Conservation (phyloP, 2,797 vertebrate genomes). For the Gymnoscopelus microlampas region DNA sequence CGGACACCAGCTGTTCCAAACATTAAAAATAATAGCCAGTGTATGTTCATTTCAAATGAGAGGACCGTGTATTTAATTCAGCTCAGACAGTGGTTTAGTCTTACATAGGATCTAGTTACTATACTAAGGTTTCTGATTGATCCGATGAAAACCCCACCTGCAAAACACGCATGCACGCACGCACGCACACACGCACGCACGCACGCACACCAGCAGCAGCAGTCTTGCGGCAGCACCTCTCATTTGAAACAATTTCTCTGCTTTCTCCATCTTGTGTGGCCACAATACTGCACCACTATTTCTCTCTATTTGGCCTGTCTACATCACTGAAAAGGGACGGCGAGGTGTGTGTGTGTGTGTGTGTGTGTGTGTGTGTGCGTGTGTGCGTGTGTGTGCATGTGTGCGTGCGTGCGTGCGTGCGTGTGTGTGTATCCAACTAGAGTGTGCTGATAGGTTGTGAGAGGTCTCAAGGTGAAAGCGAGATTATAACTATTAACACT, state of each 20-base stretch:
- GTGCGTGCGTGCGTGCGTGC: constrained; percentile 9
- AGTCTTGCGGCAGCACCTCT: constrained; percentile 29
- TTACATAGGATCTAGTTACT: no score
- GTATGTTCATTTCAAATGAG: no score
- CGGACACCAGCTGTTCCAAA: no score
- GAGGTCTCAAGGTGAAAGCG: constrained; percentile 68
- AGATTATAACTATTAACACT: constrained; percentile 70
- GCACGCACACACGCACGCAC: constrained; percentile 23
- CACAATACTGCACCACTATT: constrained; percentile 61
- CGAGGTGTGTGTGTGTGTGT: neutral
- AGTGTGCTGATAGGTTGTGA: constrained; percentile 67
- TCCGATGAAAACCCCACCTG: constrained; percentile 14
- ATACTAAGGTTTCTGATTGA: neutral
- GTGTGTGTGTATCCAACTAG: constrained; percentile 33
- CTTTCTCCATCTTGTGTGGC: constrained; percentile 38
- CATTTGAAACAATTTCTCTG: constrained; percentile 53
- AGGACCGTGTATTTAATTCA: no score
- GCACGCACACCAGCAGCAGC: neutral
- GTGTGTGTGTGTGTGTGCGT: constrained; percentile 25
- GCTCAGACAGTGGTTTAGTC: no score
- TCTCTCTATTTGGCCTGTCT: constrained; percentile 64
- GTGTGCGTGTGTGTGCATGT: constrained; percentile 12
- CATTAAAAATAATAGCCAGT: no score
- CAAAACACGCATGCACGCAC: constrained; percentile 5
- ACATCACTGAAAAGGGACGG: constrained; percentile 32